Evolutionary conservation across 2,113 vertebrate species (phyloP).

Genomic region (Dascyllus trimaculatus): DNA sequence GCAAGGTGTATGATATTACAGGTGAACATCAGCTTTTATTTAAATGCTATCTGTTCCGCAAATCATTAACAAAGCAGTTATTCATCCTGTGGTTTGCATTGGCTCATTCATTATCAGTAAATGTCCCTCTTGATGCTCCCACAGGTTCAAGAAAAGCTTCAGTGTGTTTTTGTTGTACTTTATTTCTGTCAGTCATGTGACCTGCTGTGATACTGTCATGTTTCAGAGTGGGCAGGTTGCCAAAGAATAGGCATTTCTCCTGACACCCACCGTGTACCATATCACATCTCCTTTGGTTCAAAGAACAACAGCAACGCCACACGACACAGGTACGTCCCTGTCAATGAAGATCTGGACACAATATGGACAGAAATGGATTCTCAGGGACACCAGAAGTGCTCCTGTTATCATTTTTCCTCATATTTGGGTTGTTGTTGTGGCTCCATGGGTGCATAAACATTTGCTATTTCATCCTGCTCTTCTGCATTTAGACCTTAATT

Average conservation of each 20-base stretch:
- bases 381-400: neutral
- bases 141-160: neutral
- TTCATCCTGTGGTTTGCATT: constrained; percentile 6
- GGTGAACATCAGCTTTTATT: constrained; percentile 77
- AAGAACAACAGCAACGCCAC: constrained; percentile 83
- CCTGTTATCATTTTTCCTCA: neutral
- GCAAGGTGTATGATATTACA: constrained; percentile 95
- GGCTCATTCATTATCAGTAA: neutral
- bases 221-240: constrained; percentile 95
- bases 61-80: neutral
- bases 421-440: neutral
- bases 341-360: neutral
- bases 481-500: no score
- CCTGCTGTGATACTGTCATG: constrained; percentile 19
- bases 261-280: constrained; percentile 94
- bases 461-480: no score
- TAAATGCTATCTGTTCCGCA: neutral
- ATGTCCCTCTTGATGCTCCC: neutral
- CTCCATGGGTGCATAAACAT: no score
- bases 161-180: neutral
- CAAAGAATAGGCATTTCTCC: constrained; percentile 93
- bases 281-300: constrained; percentile 94
- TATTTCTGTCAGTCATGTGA: constrained; percentile 7
- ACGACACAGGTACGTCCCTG: constrained; percentile 87
- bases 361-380: neutral